These are phyloP conservation scores for Rhabdomys dilectus DNA, from an alignment of 2,113 vertebrate genomes.

Conservation along the genomic window DNA sequence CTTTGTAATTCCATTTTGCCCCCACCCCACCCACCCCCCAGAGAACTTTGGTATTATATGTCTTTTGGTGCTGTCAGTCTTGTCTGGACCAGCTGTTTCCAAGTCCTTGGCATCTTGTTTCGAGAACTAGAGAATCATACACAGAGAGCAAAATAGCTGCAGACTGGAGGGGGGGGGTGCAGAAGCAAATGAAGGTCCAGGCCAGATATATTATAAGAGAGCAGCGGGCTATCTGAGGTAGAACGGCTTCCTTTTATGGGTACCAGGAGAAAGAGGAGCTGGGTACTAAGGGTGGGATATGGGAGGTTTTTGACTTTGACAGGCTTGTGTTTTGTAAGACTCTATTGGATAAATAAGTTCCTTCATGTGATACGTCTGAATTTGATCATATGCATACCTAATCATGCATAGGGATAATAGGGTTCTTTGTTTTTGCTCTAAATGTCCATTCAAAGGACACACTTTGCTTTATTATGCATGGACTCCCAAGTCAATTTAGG, in stretches of 20 bases:
- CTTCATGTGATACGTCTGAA: background rate
- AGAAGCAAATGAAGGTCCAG: background rate
- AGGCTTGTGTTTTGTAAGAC: background rate
- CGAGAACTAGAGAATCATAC: background rate
- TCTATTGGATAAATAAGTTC: background rate
- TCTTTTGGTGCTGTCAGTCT: background rate
- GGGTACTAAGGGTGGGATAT: background rate
- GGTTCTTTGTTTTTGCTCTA: background rate
- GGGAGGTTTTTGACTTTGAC: background rate
- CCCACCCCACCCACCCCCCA: too few species aligned
- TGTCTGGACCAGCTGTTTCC: background rate
- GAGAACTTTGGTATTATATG: background rate
- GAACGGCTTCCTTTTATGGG: background rate
- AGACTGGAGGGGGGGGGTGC: background rate
- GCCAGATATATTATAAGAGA: too few species aligned
- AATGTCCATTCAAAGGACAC: background rate
- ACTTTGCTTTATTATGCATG: background rate
- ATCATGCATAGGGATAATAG: background rate
- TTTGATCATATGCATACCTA: background rate
- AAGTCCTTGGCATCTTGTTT: background rate
- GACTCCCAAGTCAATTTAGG: background rate
- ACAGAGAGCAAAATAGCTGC: background rate
- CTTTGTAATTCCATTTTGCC: too few species aligned
- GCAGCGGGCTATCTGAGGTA: background rate
- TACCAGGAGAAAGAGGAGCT: background rate